A percentile compares a stretch with the other conserved stretches of the same genome.
Evolutionary conservation across 2,797 vertebrate species (phyloP).

Genomic region (Sphenopsis melanotis): DNA sequence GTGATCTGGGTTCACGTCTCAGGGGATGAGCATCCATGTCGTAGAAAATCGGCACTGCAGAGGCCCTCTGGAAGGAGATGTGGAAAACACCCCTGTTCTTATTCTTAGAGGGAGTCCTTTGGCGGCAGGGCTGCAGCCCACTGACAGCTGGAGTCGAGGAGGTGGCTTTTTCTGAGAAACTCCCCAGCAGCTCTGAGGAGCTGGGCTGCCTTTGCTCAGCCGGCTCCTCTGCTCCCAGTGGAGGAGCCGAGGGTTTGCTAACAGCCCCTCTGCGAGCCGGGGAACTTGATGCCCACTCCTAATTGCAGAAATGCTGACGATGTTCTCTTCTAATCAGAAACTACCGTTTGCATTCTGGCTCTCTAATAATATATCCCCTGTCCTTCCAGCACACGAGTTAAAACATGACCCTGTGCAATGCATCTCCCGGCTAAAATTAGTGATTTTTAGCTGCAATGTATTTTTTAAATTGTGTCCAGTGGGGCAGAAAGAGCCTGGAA

Average conservation of each 20-base stretch:
- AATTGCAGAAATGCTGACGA: constrained; percentile 15
- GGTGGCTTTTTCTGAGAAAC: not conserved
- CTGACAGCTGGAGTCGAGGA: not conserved
- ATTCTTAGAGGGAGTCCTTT: not conserved
- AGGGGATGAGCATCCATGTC: not conserved
- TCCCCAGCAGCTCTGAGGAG: not conserved
- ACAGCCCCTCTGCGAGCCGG: not conserved
- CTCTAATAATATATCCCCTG: constrained; percentile 10
- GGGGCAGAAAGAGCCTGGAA: constrained; percentile 56
- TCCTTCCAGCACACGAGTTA: not conserved
- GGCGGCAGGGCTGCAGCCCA: accelerated
- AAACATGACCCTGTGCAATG: constrained; percentile 38
- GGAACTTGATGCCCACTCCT: not conserved
- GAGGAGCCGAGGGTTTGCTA: not conserved
- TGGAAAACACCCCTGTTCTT: not conserved
- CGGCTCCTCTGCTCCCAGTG: not conserved
- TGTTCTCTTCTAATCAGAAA: constrained; percentile 41
- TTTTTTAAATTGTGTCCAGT: constrained; percentile 56
- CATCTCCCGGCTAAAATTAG: constrained; percentile 41
- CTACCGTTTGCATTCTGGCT: not conserved
- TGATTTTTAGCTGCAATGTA: not conserved
- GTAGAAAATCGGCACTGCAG: accelerated
- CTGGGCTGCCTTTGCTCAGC: not conserved
- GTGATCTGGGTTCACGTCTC: not conserved
- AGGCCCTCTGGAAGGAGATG: not conserved